phyloP scores from a whole-genome alignment of 1,140 invertebrate species.

The Orius insidiosus region DNA sequence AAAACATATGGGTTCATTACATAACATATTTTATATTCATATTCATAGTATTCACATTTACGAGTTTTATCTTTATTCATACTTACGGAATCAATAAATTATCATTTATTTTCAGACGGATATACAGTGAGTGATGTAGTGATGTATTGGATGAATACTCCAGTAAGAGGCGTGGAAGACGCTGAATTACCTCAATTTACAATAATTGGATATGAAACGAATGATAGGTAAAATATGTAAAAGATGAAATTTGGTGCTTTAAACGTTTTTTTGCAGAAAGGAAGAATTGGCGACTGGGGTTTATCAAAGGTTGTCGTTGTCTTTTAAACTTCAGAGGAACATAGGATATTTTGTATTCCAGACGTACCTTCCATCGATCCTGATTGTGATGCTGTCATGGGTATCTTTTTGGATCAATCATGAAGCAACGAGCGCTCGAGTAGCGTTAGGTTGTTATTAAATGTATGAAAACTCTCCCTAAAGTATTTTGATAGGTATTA shows the following conservation, averaged over 20 bases:
- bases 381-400: conserved; percentile 76
- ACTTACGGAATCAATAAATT: no score
- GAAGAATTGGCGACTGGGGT: conserved; percentile 76
- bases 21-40: no score
- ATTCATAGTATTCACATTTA: no score
- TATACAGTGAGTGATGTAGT: conserved; percentile 92
- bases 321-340: conserved; percentile 56
- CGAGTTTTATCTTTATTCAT: no score
- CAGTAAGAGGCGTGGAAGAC: conserved; percentile 81
- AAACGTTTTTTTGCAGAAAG: conserved; percentile 31
- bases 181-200: conserved; percentile 91
- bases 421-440: conserved; percentile 51
- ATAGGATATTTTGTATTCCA: conserved; percentile 71
- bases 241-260: no score
- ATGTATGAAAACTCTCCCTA: neutral
- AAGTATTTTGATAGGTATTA: conserved; percentile 65
- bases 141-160: conserved; percentile 86
- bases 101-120: conserved; percentile 63
- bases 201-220: conserved; percentile 84
- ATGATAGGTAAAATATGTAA: conserved; percentile 46
- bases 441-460: conserved; percentile 44
- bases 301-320: conserved; percentile 79
- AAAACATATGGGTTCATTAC: no score
- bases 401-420: conserved; percentile 80
- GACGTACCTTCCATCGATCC: conserved; percentile 62